Conservation (phyloP, 2,888 invertebrate species). For the Eupsilia transversa region DNA sequence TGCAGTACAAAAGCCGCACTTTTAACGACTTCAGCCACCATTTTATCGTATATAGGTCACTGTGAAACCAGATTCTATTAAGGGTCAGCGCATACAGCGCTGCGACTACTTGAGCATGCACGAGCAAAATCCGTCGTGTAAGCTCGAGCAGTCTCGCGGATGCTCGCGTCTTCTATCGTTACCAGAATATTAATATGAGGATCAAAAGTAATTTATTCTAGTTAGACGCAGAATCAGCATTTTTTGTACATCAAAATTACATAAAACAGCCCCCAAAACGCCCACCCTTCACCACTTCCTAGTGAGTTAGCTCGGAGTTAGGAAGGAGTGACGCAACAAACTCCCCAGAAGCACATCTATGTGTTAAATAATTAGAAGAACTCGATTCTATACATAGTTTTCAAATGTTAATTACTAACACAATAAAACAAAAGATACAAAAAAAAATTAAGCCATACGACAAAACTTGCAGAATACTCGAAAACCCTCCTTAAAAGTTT, state of each 20-base stretch:
- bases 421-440: not conserved
- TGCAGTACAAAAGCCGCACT: constrained; percentile 56
- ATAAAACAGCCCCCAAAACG: not conserved
- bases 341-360: not conserved
- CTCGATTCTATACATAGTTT: not conserved
- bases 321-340: not conserved
- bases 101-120: not conserved
- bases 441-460: not conserved
- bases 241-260: too few relatives aligned
- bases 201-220: not conserved
- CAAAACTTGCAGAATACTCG: not conserved
- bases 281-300: not conserved
- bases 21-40: constrained; percentile 57
- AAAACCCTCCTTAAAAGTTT: not conserved
- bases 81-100: not conserved
- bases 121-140: not conserved
- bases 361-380: not conserved
- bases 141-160: not conserved
- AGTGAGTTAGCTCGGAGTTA: fast-evolving
- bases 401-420: too few relatives aligned
- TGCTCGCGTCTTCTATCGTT: too few relatives aligned
- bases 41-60: constrained; percentile 64
- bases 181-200: not conserved
- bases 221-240: too few relatives aligned
- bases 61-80: constrained; percentile 34